Evolutionary conservation across 2,888 invertebrate species (phyloP).

Genomic region (Xestia ashworthii): DNA sequence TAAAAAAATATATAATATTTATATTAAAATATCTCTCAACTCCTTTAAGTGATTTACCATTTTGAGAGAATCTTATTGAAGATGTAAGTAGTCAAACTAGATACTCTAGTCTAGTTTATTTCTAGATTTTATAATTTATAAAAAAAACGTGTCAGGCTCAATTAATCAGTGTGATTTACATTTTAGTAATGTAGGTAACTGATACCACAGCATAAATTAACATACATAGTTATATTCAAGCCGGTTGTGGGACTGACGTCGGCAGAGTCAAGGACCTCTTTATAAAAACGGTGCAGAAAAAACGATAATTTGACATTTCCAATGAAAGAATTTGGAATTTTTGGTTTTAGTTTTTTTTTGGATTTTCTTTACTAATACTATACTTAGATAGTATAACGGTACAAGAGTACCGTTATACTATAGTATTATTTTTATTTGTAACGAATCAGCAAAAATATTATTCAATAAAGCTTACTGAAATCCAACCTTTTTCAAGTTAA

Average conservation of each 20-base stretch:
- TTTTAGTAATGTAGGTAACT: slow-evolving; percentile 16
- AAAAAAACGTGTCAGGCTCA: neutral
- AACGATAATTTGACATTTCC: neutral
- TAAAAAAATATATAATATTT: no score
- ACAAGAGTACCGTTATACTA: neutral
- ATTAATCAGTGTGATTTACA: slow-evolving; percentile 19
- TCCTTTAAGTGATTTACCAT: no score
- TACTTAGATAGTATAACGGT: no score
- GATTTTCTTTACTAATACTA: no score
- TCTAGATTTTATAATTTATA: neutral
- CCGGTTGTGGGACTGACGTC: slow-evolving; percentile 20
- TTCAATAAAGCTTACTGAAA: neutral
- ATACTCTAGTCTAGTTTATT: neutral
- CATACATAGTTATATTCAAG: slow-evolving; percentile 28
- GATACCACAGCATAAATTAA: slow-evolving; percentile 20
- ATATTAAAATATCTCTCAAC: no score
- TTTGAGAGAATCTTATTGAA: neutral
- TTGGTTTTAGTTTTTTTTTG: no score
- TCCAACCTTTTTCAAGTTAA: neutral
- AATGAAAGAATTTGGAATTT: neutral
- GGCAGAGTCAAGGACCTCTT: slow-evolving; percentile 41
- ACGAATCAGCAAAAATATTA: neutral
- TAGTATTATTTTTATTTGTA: neutral
- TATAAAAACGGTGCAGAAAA: neutral
- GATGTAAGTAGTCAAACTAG: neutral